Evolutionary conservation across 2,888 invertebrate genomes (phyloP).

Genomic region (Kryphioiulus occultus): DNA sequence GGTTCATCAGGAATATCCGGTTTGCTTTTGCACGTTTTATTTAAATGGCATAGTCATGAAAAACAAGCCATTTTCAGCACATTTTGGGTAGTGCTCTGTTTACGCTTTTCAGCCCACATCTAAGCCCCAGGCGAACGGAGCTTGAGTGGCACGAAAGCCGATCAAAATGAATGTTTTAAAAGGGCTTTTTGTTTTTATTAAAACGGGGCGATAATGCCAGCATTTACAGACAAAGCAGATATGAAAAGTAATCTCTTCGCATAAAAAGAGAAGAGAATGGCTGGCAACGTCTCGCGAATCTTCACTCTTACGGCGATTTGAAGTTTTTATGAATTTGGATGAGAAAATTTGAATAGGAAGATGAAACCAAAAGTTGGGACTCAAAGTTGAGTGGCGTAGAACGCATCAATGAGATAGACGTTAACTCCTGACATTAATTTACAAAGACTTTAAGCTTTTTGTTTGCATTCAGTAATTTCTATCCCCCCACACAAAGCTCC

Average conservation of each 20-base stretch:
- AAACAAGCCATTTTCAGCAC: neutral
- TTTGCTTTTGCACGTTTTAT: neutral
- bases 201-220: constrained; percentile 7
- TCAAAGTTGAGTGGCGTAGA: neutral
- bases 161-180: constrained; percentile 19
- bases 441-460: neutral
- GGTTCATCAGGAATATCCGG: neutral
- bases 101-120: neutral
- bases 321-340: neutral
- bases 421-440: neutral
- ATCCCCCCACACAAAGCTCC: neutral
- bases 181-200: constrained; percentile 2
- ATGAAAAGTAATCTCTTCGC: neutral
- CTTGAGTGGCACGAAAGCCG: constrained; percentile 26
- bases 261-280: neutral
- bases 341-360: neutral
- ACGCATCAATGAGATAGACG: neutral
- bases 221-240: neutral
- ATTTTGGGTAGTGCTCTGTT: neutral
- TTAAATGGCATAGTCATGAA: neutral
- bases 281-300: neutral
- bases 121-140: neutral
- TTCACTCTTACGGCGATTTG: neutral
- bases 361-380: neutral
- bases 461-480: neutral